phyloP scores from a whole-genome alignment of 2,797 vertebrate genomes.

The Squalus acanthias region DNA sequence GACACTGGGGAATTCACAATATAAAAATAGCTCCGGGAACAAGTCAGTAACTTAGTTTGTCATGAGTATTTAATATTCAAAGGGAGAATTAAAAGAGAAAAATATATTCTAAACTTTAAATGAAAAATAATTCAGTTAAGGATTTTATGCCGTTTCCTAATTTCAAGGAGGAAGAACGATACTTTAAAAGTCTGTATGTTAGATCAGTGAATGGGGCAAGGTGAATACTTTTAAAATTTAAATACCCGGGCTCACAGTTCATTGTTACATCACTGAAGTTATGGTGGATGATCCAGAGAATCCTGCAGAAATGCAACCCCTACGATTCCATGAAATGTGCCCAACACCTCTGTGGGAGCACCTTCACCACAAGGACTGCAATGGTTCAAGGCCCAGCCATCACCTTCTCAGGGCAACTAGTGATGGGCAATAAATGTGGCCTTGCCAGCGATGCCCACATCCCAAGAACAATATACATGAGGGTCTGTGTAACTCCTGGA shows the following conservation, averaged over 20 bases:
- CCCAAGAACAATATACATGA: background rate
- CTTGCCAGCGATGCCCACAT: background rate
- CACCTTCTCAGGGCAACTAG: background rate
- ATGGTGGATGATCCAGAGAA: background rate
- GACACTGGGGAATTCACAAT: background rate
- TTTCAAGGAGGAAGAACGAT: background rate
- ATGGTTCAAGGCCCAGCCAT: background rate
- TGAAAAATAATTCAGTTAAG: background rate
- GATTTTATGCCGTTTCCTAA: background rate
- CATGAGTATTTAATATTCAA: background rate
- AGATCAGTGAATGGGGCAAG: background rate
- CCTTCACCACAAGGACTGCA: background rate
- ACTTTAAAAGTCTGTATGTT: background rate
- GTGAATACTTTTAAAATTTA: background rate
- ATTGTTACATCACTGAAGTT: background rate
- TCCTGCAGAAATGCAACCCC: background rate
- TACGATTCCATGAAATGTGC: background rate
- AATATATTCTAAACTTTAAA: background rate
- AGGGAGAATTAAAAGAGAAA: background rate
- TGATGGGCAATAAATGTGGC: background rate
- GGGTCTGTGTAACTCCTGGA: background rate
- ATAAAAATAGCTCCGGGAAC: background rate
- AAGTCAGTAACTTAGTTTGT: conserved; percentile 1
- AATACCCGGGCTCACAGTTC: background rate
- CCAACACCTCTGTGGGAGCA: background rate